Base-by-base conservation (phyloP, 2,888 invertebrate genomes). In the Heliconius charithonia region DNA sequence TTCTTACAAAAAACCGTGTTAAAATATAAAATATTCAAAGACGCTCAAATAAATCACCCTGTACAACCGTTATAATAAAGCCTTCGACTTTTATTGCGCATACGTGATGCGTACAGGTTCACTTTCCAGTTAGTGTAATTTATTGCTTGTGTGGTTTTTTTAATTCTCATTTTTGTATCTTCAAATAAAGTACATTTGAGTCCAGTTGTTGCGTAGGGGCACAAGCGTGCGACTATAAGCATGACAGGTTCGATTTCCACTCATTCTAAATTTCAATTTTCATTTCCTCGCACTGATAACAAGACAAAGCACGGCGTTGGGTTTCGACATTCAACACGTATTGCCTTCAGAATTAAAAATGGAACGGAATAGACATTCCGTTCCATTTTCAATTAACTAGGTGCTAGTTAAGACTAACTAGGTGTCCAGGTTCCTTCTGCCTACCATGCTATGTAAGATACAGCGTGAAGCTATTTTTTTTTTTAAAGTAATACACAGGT, bases 1-100 rank as follows among this genome's bases (percentile, higher is more conserved):
- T 12, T 12, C 25, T 3, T 7, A 62, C 12, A 3, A n/a, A 65
- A 32, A 32, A 22, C 22, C 3, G 9, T 32, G 66, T 66, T 66
- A 66, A 66, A 73, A 65, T 22, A 66, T 51, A 6, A 66, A 66
- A 25, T 56, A 37, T 37, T 73, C 29, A n/a, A 25, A 25, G 74
- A n/a, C 72, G 19, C 59, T 72, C 16, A 12, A 32, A 72, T 72
- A 59, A 59, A 72, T 72, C 83, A 82, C 12, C 78, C 84, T 83
- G 79, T 84, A 82, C 45, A 72, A 12, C 59, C 19, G 25, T 65
- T 37, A 72, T 72, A 72, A 79, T 79, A 80, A 77, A 77, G 79
- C 62, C 41, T 80, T 77, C 22, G 75, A 56, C 76, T 80, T 80
- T 80, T 80, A 80, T 80, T 74, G 80, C 69, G 72, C n/a, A 56